Base-by-base conservation (phyloP, 2,797 vertebrate species). In the Phrynocephalus vlangalii region DNA sequence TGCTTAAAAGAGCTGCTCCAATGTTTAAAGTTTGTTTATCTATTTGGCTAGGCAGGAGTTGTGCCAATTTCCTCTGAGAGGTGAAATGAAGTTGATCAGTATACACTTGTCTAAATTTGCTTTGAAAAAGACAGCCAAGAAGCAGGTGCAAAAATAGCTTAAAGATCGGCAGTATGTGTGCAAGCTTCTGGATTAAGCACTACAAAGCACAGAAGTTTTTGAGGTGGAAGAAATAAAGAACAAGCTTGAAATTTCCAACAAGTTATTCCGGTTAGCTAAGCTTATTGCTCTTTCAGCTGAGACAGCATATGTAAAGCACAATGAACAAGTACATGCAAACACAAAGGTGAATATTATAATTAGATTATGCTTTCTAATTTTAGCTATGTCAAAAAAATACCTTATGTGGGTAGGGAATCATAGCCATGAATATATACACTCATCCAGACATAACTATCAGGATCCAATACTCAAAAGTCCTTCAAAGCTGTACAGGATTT, bases 331-430 rank as follows among this genome's bases (percentile, higher is more conserved):
- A 88, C 90, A 94, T 93, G 1, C 26, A 91, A 93, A 93, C 91
- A 92, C 91, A 77, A 92, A 79, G 28, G 52, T 24, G 93, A 92
- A 90, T 87, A 93, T 93, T 94, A 91, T 90, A 94, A 94, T 95
- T 93, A 92, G 92, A 92, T 93, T 93, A 91, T 0, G 79, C 92
- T 93, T 92, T 93, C 94, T 95, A 95, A 94, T 94, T 94, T 94
- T 94, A 94, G 90, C 26, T 82, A 13, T 78, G 50, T 50, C 90
- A 92, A 90, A 86, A 52, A 56, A 10, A 2, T 16, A 88, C 38
- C 56, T 60, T 63, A 20, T 63, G 0, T 44, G 72, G 90, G 88
- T 56, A 84, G 90, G 92, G 90, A 84, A 93, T 86, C 93, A 84
- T 70, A 87, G 87, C 92, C 90, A 84, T 93, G 91, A 93, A 94